Conservation (phyloP, 2,888 invertebrate species). For the Ochropleura plecta region DNA sequence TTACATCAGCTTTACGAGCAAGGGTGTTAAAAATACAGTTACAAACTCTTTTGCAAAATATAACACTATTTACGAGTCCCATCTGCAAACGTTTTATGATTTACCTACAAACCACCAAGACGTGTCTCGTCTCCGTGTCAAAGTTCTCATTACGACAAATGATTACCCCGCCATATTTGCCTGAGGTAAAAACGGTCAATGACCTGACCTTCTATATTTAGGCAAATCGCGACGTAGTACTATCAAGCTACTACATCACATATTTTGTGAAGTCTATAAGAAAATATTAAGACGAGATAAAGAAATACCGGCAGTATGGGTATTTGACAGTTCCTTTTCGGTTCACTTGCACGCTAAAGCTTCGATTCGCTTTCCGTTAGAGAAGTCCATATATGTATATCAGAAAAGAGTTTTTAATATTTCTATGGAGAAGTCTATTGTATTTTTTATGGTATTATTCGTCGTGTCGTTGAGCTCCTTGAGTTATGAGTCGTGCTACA, state of each 20-base stretch:
- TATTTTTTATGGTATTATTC: too few species aligned
- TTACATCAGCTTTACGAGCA: too few species aligned
- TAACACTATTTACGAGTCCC: constrained; percentile 7
- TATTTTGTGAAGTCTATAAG: neutral
- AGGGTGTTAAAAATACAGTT: too few species aligned
- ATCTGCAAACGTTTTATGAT: neutral
- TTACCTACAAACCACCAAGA: constrained; percentile 19
- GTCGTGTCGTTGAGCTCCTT: too few species aligned
- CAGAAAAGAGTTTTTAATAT: too few species aligned
- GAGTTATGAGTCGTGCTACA: too few species aligned
- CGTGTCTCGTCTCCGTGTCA: constrained; percentile 41
- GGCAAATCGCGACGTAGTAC: neutral
- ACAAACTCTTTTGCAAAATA: constrained; percentile 2
- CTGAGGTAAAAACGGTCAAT: constrained; percentile 31
- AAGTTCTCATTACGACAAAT: constrained; percentile 47
- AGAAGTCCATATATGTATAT: too few species aligned
- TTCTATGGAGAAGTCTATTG: too few species aligned
- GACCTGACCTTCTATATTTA: constrained; percentile 39
- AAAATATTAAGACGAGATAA: neutral
- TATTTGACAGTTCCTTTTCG: neutral
- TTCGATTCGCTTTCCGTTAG: too few species aligned
- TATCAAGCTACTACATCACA: neutral
- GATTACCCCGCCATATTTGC: constrained; percentile 24
- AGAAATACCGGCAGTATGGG: too few species aligned
- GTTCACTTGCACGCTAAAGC: neutral